phyloP scores from a whole-genome alignment of 1,140 invertebrate genomes.

The Cyphomyrmex costatus region DNA sequence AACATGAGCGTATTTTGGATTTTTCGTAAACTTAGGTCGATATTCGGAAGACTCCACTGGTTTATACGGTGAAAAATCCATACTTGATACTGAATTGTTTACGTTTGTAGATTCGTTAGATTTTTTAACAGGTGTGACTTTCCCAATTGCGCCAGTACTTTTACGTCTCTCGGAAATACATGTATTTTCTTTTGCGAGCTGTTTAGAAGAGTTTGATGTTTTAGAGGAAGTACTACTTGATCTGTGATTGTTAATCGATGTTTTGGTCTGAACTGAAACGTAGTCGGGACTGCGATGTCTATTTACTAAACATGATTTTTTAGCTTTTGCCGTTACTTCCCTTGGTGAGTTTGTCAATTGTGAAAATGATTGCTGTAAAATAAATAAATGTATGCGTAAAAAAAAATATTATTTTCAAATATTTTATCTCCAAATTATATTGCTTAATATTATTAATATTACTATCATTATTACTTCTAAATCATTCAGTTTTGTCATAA shows the following conservation, averaged over 20 bases:
- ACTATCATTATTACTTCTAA: neutral
- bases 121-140: neutral
- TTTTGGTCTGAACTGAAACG: neutral
- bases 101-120: neutral
- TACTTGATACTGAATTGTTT: neutral
- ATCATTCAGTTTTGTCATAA: slow-evolving; percentile 16
- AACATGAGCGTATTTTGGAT: slow-evolving; percentile 56
- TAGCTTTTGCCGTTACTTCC: neutral
- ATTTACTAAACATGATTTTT: neutral
- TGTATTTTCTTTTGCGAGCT: neutral
- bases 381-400: neutral
- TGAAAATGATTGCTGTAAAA: neutral
- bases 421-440: slow-evolving; percentile 15
- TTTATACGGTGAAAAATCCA: neutral
- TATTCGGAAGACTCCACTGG: neutral
- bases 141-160: neutral
- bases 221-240: neutral
- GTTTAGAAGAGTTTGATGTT: neutral
- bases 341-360: neutral
- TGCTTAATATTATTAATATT: too few species aligned
- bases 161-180: neutral
- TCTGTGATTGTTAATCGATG: neutral
- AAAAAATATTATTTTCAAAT: slow-evolving; percentile 4
- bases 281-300: neutral
- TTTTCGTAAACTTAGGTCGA: slow-evolving; percentile 3